A percentile compares a stretch with the other conserved stretches of the same genome.
Evolutionary conservation across 2,888 invertebrate species (phyloP).

Genomic region (Rapana venosa): DNA sequence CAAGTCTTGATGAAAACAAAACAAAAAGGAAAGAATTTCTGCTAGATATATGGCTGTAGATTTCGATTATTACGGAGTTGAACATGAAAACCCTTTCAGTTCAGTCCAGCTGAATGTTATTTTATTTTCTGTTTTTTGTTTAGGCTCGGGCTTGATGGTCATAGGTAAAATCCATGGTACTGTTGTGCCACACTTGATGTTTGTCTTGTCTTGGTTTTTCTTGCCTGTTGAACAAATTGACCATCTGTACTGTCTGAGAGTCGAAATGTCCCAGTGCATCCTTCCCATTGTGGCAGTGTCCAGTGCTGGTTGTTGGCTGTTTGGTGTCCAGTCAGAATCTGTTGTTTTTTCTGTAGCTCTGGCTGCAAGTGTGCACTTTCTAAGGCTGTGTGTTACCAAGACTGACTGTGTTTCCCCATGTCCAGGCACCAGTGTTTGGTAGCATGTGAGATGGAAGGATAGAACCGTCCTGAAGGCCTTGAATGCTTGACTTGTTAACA

Average conservation of each 20-base stretch:
- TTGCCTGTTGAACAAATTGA: not conserved
- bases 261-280: not conserved
- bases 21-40: too few species aligned
- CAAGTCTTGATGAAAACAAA: too few species aligned
- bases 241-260: not conserved
- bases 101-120: too few species aligned
- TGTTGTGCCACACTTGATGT: not conserved
- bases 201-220: conserved; percentile 16
- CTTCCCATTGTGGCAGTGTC: not conserved
- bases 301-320: not conserved
- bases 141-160: conserved; percentile 24
- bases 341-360: not conserved
- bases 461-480: too few species aligned
- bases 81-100: too few species aligned
- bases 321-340: not conserved
- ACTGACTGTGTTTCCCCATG: conserved; percentile 22
- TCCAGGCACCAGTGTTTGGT: not conserved
- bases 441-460: too few species aligned
- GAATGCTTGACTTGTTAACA: too few species aligned
- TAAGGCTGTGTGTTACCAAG: not conserved
- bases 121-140: not conserved
- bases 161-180: not conserved
- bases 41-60: too few species aligned
- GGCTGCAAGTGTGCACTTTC: not conserved
- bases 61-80: too few species aligned